Conservation (phyloP, 2,888 invertebrate genomes). For the Cantharis flavilabris region DNA sequence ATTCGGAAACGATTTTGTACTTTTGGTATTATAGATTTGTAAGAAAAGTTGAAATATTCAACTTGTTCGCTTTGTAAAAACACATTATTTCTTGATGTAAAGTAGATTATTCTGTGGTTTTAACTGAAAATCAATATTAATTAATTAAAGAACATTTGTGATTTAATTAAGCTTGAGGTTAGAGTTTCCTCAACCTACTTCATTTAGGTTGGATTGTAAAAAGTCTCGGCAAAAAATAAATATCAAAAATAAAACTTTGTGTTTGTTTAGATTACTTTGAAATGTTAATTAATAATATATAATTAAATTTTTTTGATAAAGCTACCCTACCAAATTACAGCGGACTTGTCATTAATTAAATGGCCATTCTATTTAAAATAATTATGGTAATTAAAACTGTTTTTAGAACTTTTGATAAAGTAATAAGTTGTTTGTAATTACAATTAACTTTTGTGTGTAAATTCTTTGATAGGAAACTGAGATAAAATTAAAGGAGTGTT, state of each 20-base stretch:
- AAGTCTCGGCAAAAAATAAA: neutral
- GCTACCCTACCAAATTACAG: neutral
- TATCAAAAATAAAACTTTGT: neutral
- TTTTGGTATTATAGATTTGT: neutral
- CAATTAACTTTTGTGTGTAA: neutral
- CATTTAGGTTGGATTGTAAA: neutral
- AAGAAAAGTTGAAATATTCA: neutral
- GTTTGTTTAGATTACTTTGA: neutral
- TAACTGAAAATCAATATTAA: neutral
- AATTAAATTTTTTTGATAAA: neutral
- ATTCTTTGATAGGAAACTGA: neutral
- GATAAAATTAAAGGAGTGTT: neutral
- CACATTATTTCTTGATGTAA: neutral
- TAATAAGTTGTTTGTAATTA: neutral
- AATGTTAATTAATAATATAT: neutral
- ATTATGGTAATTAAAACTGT: neutral
- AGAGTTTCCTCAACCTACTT: neutral
- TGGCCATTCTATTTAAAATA: neutral
- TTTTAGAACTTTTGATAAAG: neutral
- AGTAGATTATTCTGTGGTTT: neutral
- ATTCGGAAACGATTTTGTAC: neutral
- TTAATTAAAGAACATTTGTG: neutral
- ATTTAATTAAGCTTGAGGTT: neutral
- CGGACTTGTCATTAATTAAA: neutral
- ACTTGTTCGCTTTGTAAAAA: neutral